These are phyloP conservation scores for Semnornis frantzii DNA, from an alignment of 2,113 vertebrate species.

Conservation along the genomic window DNA sequence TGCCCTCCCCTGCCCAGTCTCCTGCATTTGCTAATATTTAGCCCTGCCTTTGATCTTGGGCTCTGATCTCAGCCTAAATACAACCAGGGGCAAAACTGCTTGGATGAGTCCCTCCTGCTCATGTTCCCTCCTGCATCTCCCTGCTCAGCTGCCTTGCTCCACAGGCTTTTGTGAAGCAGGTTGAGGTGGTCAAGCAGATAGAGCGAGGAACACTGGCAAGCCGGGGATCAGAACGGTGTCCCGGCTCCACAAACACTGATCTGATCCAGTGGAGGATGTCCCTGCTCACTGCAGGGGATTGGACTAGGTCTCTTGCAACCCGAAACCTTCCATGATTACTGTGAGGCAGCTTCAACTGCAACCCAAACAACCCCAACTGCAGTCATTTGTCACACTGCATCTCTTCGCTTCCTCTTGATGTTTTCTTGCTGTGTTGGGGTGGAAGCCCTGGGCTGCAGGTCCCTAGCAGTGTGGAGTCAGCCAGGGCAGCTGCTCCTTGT, in stretches of 20 bases:
- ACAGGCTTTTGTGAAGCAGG: neutral
- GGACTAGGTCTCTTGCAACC: no score
- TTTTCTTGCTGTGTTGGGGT: neutral
- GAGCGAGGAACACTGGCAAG: neutral
- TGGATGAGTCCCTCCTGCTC: neutral
- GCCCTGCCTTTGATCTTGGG: constrained; percentile 5
- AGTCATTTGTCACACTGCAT: neutral
- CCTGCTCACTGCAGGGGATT: no score
- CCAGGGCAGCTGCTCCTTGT: no score
- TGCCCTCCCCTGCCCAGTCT: neutral
- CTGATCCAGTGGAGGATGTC: no score
- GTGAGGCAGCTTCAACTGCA: neutral
- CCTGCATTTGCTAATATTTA: constrained; percentile 36
- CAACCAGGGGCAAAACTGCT: neutral
- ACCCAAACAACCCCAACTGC: neutral
- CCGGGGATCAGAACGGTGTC: neutral
- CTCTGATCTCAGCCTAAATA: constrained; percentile 13
- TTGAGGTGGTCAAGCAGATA: neutral
- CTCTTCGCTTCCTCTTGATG: neutral
- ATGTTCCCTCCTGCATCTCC: neutral
- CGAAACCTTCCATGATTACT: neutral
- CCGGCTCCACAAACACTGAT: neutral
- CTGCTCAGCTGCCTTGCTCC: neutral
- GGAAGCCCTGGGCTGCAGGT: no score
- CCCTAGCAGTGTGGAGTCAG: no score